phyloP scores from a whole-genome alignment of 2,888 invertebrate species.

The Catonia carolina region DNA sequence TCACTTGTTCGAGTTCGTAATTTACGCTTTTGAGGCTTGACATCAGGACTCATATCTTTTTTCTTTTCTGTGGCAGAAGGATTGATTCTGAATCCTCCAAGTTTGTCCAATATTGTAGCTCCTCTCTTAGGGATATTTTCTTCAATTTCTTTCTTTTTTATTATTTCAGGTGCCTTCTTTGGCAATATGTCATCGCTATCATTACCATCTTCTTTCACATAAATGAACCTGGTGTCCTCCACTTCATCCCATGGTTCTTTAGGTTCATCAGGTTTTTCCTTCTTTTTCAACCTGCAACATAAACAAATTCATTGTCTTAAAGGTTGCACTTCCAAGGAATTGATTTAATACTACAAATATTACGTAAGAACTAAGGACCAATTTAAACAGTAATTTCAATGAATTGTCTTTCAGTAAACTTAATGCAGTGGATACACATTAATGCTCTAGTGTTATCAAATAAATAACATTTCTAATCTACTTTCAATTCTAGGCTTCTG shows the following conservation, averaged over 20 bases:
- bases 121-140: conserved; percentile 19
- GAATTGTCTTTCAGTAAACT: no score
- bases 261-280: conserved; percentile 48
- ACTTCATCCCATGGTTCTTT: conserved; percentile 41
- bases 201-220: conserved; percentile 32
- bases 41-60: conserved; percentile 23
- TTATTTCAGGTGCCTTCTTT: conserved; percentile 22
- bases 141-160: conserved; percentile 31
- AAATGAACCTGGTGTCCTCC: conserved; percentile 41
- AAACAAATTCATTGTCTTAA: no score
- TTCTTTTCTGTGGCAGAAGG: conserved; percentile 27
- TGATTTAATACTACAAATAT: background rate
- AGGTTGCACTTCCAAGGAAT: no score
- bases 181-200: background rate
- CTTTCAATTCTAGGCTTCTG: no score
- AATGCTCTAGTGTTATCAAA: no score
- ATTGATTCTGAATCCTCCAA: conserved; percentile 32
- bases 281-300: conserved; percentile 52
- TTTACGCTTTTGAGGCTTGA: conserved; percentile 21
- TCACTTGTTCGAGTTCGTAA: conserved; percentile 19
- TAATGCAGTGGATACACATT: no score
- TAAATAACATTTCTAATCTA: no score
- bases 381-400: background rate
- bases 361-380: background rate
- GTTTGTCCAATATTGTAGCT: conserved; percentile 27